Evolutionary conservation across 2,113 vertebrate species (phyloP).

Genomic region (Cranoglanis bouderius): DNA sequence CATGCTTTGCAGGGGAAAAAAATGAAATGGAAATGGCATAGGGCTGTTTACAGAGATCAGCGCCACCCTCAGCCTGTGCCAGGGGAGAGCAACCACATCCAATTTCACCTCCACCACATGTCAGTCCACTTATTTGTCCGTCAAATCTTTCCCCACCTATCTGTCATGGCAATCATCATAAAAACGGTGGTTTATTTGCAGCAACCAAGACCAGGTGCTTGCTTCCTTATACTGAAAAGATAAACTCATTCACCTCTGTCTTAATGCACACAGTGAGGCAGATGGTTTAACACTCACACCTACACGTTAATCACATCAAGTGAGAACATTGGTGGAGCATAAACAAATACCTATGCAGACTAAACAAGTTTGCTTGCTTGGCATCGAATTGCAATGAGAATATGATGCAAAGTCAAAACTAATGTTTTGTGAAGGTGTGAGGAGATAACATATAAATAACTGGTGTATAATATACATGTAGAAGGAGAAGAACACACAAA

Average conservation of each 20-base stretch:
- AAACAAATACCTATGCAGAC: slow-evolving; percentile 39
- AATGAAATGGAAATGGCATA: slow-evolving; percentile 70
- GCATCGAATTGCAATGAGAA: slow-evolving; percentile 6
- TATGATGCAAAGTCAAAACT: slow-evolving; percentile 39
- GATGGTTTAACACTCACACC: slow-evolving; percentile 52
- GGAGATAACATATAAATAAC: slow-evolving; percentile 50
- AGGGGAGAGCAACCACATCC: slow-evolving; percentile 69
- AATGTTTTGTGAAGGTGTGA: slow-evolving; percentile 32
- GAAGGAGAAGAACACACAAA: slow-evolving; percentile 36
- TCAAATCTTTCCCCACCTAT: slow-evolving; percentile 61
- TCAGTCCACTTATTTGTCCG: slow-evolving; percentile 66
- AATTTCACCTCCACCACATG: slow-evolving; percentile 65
- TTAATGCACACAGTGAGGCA: slow-evolving; percentile 44
- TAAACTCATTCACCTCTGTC: slow-evolving; percentile 49
- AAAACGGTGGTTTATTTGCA: slow-evolving; percentile 54
- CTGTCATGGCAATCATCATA: slow-evolving; percentile 59
- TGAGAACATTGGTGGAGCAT: slow-evolving; percentile 37
- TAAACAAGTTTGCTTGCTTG: slow-evolving; percentile 40
- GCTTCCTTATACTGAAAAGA: slow-evolving; percentile 42
- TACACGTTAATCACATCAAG: slow-evolving; percentile 43
- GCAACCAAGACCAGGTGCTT: slow-evolving; percentile 51
- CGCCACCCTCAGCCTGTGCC: slow-evolving; percentile 64
- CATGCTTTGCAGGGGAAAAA: slow-evolving; percentile 74
- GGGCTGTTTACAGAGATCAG: slow-evolving; percentile 70
- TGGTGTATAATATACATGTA: slow-evolving; percentile 56